phyloP scores from a whole-genome alignment of 2,888 invertebrate species.

The Diadromus collaris region DNA sequence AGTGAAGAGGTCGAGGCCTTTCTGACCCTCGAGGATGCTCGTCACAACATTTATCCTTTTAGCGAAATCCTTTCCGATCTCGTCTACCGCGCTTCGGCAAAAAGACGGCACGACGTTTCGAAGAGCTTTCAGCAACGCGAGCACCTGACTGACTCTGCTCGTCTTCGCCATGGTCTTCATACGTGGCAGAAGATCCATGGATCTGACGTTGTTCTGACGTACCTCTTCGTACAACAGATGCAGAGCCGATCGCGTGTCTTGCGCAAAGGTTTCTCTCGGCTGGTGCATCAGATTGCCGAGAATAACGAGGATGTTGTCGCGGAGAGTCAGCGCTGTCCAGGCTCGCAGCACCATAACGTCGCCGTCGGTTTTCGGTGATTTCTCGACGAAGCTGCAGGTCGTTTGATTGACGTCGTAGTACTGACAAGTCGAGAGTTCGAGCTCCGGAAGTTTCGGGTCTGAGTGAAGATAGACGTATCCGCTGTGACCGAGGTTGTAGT shows the following conservation, averaged over 20 bases:
- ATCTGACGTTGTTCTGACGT: slow-evolving; percentile 64
- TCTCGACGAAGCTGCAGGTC: slow-evolving; percentile 60
- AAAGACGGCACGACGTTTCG: slow-evolving; percentile 44
- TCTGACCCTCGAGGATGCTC: slow-evolving; percentile 28
- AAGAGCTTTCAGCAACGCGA: slow-evolving; percentile 55
- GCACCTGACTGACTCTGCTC: slow-evolving; percentile 49
- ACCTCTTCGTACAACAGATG: slow-evolving; percentile 64
- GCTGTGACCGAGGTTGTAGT: slow-evolving; percentile 58
- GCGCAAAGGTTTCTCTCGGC: slow-evolving; percentile 59
- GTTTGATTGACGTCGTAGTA: slow-evolving; percentile 63
- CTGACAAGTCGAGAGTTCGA: slow-evolving; percentile 61
- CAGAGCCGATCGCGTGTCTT: slow-evolving; percentile 63
- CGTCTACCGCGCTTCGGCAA: slow-evolving; percentile 53
- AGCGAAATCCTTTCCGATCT: slow-evolving; percentile 43
- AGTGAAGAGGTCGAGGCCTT: slow-evolving; percentile 54
- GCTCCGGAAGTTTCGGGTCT: slow-evolving; percentile 36
- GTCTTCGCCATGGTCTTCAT: slow-evolving; percentile 54
- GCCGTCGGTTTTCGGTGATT: slow-evolving; percentile 57
- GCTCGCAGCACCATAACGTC: slow-evolving; percentile 64
- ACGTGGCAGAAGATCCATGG: slow-evolving; percentile 63
- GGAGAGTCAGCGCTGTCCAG: slow-evolving; percentile 64
- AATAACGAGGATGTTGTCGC: slow-evolving; percentile 67
- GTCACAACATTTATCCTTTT: slow-evolving; percentile 36
- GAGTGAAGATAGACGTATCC: slow-evolving; percentile 57
- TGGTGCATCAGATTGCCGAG: slow-evolving; percentile 68